Conservation (phyloP, 2,113 vertebrate genomes). For the Chionis minor region DNA sequence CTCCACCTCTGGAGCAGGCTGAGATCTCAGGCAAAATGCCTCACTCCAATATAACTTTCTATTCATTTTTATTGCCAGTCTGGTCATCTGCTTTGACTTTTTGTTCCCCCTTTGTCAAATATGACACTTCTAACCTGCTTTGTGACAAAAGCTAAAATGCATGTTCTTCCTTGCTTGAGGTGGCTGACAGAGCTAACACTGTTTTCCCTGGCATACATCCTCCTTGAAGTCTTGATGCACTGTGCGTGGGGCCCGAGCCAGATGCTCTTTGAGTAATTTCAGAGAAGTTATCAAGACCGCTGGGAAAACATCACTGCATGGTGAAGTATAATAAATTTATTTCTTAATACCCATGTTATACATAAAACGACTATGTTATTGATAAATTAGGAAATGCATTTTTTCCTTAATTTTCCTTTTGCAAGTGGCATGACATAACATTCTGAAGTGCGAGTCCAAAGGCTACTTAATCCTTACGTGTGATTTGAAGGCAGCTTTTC, state of each 20-base stretch:
- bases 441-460: background rate
- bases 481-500: background rate
- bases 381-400: background rate
- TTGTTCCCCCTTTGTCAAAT: background rate
- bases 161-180: background rate
- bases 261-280: background rate
- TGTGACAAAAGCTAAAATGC: background rate
- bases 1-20: fast-evolving
- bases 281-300: background rate
- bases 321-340: background rate
- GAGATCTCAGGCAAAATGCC: background rate
- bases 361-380: background rate
- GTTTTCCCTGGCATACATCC: background rate
- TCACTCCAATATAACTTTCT: background rate
- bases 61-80: background rate
- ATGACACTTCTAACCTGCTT: background rate
- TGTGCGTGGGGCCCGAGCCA: fast-evolving
- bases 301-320: background rate
- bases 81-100: background rate
- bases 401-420: background rate
- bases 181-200: background rate
- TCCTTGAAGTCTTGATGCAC: background rate
- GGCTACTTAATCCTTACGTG: background rate
- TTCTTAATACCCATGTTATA: background rate
- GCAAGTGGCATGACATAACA: background rate